A percentile compares a stretch with the other conserved stretches of the same genome.
Evolutionary conservation across 1,140 invertebrate genomes (phyloP).

Genomic region (Plutomurus gul): DNA sequence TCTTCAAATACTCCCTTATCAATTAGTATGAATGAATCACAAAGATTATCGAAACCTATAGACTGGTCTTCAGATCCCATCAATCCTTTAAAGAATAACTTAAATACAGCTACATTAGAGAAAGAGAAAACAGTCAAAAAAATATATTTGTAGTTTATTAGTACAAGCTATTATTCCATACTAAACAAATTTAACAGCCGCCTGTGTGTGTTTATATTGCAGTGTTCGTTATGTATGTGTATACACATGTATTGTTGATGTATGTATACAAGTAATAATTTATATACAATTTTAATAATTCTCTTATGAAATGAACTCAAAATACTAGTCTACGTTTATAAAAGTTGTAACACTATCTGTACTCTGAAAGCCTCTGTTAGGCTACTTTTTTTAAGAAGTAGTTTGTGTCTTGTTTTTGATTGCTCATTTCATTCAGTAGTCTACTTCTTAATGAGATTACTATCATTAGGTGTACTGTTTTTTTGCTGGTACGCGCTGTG

Average conservation of each 20-base stretch:
- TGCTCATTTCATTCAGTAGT: slow-evolving; percentile 7
- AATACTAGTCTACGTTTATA: slow-evolving; percentile 20
- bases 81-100: slow-evolving; percentile 48
- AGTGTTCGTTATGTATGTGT: background rate
- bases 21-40: slow-evolving; percentile 45
- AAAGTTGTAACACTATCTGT: background rate
- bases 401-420: slow-evolving; percentile 11
- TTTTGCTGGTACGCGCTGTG: background rate
- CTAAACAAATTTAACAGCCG: background rate
- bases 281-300: background rate
- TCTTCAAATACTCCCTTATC: slow-evolving; percentile 50
- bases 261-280: background rate
- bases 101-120: slow-evolving; percentile 47
- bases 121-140: slow-evolving; percentile 53
- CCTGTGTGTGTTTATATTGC: background rate
- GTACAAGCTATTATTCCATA: slow-evolving; percentile 14
- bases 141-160: slow-evolving; percentile 50
- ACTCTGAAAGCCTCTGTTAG: background rate
- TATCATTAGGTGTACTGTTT: background rate
- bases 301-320: slow-evolving; percentile 9
- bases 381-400: background rate
- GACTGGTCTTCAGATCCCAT: slow-evolving; percentile 52
- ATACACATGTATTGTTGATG: background rate
- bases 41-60: slow-evolving; percentile 52
- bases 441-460: background rate